Evolutionary conservation across 2,113 vertebrate species (phyloP), one percentile per base, ranked within the genome.

Genomic region (Hymenochirus boettgeri): DNA sequence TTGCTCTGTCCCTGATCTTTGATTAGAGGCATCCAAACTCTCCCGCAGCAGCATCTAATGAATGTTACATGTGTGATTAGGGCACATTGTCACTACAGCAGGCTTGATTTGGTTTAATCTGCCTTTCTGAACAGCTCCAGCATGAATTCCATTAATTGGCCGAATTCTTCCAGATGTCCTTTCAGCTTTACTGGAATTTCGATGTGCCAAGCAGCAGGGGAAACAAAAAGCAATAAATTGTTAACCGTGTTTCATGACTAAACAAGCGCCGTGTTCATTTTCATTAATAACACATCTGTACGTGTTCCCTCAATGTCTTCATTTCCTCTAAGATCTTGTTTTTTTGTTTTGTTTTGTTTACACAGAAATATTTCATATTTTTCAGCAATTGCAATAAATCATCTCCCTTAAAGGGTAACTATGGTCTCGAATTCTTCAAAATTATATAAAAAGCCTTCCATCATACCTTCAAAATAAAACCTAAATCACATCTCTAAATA

Each of bases 121-220:
- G 86, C 85, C 79, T 88, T 90, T 88, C 86, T 88, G 85, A 87
- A 85, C 77, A 61, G 83, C 82, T 87, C 82, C 83, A 84, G 85
- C 70, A 71, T 88, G 85, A 87, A 84, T 88, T 83, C 80, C 80
- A 88, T 88, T 90, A 90, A 90, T 90, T 89, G 86, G 83, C 83
- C 85, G 86, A 88, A 90, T 90, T 89, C 89, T 90, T 88, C 85
- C 87, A 90, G 88, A 90, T 90, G 87, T 87, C 87, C 88, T 86
- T 88, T 88, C 86, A 86, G 82, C 83, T 87, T 88, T 89, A 86
- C 85, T 87, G 86, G 89, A 89, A 89, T 90, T 90, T 89, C 84
- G 86, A 85, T 89, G 85, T 85, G 71, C 80, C n/a, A 80, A 88
- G 81, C 85, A 87, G 85, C 86, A 83, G 86, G 86, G 75, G 82